Evolutionary conservation across 2,113 vertebrate species (phyloP).

Genomic region (Grallaria varia): DNA sequence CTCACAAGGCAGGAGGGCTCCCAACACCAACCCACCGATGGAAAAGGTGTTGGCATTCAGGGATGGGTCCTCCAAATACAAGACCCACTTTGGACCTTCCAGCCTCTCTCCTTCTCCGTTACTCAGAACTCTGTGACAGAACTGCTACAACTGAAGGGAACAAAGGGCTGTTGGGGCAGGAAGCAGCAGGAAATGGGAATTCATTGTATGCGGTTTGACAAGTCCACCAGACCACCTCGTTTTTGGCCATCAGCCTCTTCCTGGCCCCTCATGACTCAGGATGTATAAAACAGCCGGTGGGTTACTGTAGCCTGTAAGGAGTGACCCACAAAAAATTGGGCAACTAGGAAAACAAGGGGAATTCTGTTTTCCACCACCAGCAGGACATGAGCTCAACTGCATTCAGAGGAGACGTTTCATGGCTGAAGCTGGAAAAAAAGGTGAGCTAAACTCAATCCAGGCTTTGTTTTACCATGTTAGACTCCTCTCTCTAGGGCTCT

Average conservation of each 20-base stretch:
- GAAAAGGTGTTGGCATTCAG: neutral
- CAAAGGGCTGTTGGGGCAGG: neutral
- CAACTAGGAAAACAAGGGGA: neutral
- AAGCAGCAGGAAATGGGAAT: neutral
- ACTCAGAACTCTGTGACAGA: neutral
- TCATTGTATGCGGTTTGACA: neutral
- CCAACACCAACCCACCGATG: neutral
- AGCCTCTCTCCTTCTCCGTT: neutral
- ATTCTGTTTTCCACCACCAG: neutral
- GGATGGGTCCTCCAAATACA: neutral
- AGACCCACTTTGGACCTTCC: neutral
- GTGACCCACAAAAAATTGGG: neutral
- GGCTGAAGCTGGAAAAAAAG: neutral
- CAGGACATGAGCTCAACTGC: neutral
- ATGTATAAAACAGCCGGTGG: neutral
- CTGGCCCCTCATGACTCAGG: neutral
- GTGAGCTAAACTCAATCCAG: neutral
- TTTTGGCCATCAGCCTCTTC: neutral
- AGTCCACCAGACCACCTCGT: neutral
- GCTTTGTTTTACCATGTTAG: neutral
- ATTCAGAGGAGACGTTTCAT: neutral
- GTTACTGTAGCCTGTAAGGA: neutral
- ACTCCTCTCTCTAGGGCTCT: neutral
- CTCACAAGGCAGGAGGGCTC: accelerated
- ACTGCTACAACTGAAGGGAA: neutral